phyloP scores from a whole-genome alignment of 2,797 vertebrate species.

The Darevskia nairensis region DNA sequence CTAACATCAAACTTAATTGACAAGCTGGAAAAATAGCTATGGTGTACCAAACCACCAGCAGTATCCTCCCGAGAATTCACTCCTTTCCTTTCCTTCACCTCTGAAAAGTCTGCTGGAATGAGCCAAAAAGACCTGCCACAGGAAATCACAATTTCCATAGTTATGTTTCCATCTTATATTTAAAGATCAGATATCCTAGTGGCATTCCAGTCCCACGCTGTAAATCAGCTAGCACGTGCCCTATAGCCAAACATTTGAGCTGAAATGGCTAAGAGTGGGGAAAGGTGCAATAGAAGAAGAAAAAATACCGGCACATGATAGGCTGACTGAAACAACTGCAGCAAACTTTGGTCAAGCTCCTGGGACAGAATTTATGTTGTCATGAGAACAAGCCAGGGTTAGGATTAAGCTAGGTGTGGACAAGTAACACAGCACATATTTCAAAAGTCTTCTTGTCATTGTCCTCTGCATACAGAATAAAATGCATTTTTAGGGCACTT shows the following conservation, averaged over 20 bases:
- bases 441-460: conserved; percentile 9
- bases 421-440: conserved; percentile 29
- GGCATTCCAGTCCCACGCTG: neutral
- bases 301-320: neutral
- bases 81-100: conserved; percentile 18
- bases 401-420: conserved; percentile 9
- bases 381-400: conserved; percentile 15
- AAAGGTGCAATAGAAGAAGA: neutral
- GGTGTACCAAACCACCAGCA: conserved; percentile 31
- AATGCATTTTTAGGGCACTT: conserved; percentile 8
- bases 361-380: neutral
- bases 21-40: conserved; percentile 38
- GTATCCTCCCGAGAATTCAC: neutral
- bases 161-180: neutral
- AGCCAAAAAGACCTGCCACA: neutral
- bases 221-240: neutral
- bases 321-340: neutral
- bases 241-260: neutral
- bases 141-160: accelerated
- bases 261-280: neutral
- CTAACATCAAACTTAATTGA: conserved; percentile 12
- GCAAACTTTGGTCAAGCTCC: neutral
- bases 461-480: neutral
- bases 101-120: conserved; percentile 17
- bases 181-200: neutral